These are phyloP conservation scores for Psittacula cyanocephala DNA, from an alignment of 2,113 vertebrate species.

Conservation along the genomic window DNA sequence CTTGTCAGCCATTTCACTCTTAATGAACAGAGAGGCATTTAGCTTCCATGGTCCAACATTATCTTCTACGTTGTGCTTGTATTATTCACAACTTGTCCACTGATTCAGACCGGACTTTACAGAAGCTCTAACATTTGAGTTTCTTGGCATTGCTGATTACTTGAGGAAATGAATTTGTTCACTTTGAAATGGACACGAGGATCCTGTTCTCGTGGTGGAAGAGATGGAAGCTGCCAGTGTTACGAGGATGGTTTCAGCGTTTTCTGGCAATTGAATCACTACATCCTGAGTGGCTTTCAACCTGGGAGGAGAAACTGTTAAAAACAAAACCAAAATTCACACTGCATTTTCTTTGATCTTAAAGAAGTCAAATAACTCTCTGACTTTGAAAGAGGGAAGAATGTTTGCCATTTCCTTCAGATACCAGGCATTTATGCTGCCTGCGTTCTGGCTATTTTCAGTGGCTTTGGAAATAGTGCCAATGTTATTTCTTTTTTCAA, in stretches of 20 bases:
- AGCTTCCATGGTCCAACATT: neutral
- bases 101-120: neutral
- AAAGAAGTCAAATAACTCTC: neutral
- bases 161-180: neutral
- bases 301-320: neutral
- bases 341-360: neutral
- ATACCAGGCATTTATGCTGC: neutral
- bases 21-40: neutral
- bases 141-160: neutral
- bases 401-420: neutral
- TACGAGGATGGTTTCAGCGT: neutral
- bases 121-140: neutral
- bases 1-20: neutral
- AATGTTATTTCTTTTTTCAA: neutral
- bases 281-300: neutral
- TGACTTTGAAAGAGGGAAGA: neutral
- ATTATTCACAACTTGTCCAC: neutral
- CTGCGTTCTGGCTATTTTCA: neutral
- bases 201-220: neutral
- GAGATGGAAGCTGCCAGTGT: neutral
- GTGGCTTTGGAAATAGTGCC: neutral
- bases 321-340: neutral
- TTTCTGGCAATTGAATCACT: neutral
- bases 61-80: neutral
- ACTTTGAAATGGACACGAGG: neutral